Conservation (phyloP, 2,113 vertebrate genomes). For the Illadopsis cleaveri region DNA sequence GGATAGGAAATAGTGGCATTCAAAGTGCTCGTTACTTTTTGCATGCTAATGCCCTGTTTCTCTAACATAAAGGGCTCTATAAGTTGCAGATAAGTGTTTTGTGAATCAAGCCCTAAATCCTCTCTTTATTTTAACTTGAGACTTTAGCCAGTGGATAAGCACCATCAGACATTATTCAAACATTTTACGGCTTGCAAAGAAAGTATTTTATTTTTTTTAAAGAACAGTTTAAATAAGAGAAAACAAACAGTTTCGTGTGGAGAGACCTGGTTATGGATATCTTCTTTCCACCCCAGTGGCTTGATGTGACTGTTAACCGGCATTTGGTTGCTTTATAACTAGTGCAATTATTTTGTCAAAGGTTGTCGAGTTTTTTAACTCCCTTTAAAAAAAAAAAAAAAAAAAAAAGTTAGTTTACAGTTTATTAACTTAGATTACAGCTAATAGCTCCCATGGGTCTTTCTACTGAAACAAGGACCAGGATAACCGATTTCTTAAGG, state of each 20-base stretch:
- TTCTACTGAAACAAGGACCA: conserved; percentile 56
- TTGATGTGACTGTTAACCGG: not conserved
- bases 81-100: conserved; percentile 26
- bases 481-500: conserved; percentile 65
- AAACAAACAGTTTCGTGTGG: not conserved
- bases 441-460: conserved; percentile 66
- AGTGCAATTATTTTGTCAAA: conserved; percentile 60
- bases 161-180: conserved; percentile 25
- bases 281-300: not conserved
- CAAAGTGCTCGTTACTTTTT: conserved; percentile 35
- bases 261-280: not conserved
- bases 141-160: not conserved
- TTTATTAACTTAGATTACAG: conserved; percentile 74
- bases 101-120: not conserved
- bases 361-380: conserved; percentile 25
- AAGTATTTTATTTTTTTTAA: not conserved
- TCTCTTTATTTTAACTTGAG: conserved; percentile 13
- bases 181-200: not conserved
- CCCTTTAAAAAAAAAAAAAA: not conserved
- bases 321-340: conserved; percentile 28
- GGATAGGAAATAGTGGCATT: conserved; percentile 27
- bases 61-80: conserved; percentile 13
- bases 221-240: not conserved
- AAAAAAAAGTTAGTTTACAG: conserved; percentile 68
- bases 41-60: conserved; percentile 58